Percentiles rank a stretch among this genome's conserved stretches.
Conservation (phyloP, 2,888 invertebrate genomes). For the Pterostichus niger region DNA sequence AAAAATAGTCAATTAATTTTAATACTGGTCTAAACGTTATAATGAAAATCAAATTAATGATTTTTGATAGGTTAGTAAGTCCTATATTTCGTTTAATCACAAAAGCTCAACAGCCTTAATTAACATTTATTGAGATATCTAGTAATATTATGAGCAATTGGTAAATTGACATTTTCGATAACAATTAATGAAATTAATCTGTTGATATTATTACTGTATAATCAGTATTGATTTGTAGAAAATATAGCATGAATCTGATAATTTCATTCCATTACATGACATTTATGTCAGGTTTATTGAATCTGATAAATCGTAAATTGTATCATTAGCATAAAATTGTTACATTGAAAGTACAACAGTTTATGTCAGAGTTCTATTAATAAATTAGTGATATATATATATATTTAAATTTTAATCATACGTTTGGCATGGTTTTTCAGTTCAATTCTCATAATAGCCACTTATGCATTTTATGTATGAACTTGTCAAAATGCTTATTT, state of each 20-base stretch:
- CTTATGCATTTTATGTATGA: neutral
- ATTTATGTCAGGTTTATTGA: slow-evolving; percentile 22
- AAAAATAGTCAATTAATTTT: too few species aligned
- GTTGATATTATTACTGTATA: slow-evolving; percentile 16
- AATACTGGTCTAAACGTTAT: too few species aligned
- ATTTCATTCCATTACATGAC: slow-evolving; percentile 22
- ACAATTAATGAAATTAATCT: slow-evolving; percentile 18
- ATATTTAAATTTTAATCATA: too few species aligned
- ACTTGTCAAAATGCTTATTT: neutral
- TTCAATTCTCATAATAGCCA: too few species aligned
- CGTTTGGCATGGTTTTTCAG: too few species aligned
- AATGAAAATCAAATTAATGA: too few species aligned
- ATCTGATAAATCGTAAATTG: neutral
- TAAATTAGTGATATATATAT: neutral
- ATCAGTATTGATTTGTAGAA: neutral
- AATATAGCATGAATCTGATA: slow-evolving; percentile 23
- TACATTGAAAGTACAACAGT: too few species aligned
- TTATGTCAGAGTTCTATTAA: neutral
- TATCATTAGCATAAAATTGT: neutral
- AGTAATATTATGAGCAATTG: neutral
- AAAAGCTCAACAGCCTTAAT: neutral
- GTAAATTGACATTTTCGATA: slow-evolving; percentile 16
- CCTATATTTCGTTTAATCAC: too few species aligned
- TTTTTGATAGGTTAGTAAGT: too few species aligned
- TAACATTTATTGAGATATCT: neutral